phyloP scores from a whole-genome alignment of 2,888 invertebrate genomes.

The Zeuzera pyrina region DNA sequence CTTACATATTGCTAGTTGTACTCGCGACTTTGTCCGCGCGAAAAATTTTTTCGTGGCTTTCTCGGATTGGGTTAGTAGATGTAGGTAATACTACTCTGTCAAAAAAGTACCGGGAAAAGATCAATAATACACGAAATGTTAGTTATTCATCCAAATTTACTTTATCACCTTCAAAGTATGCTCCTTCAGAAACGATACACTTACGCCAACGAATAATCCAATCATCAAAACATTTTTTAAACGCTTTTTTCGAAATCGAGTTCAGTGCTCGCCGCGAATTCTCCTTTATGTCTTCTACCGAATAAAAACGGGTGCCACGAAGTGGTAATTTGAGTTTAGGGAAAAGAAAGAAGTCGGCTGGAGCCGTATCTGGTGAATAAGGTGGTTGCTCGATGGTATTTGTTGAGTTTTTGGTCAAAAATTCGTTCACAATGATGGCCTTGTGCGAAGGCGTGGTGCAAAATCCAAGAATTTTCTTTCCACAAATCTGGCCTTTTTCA shows the following conservation, averaged over 20 bases:
- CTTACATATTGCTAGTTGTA: too few relatives aligned
- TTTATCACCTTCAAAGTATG: slow-evolving; percentile 13
- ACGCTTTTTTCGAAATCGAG: not conserved
- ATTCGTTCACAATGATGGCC: not conserved
- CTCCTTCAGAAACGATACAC: slow-evolving; percentile 12
- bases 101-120: slow-evolving; percentile 13
- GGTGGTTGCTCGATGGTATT: too few relatives aligned
- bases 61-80: too few relatives aligned
- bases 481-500: not conserved
- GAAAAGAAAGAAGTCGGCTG: not conserved
- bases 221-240: not conserved
- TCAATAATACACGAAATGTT: slow-evolving; percentile 11
- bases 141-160: slow-evolving; percentile 12
- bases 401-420: too few relatives aligned
- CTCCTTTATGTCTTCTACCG: not conserved
- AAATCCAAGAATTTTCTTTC: not conserved
- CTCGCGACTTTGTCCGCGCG: too few relatives aligned
- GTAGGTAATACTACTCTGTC: too few relatives aligned
- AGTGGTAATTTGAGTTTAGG: slow-evolving; percentile 14
- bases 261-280: not conserved
- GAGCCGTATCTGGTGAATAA: not conserved
- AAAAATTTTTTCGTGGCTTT: too few relatives aligned
- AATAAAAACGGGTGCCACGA: slow-evolving; percentile 7
- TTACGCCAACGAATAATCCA: slow-evolving; percentile 12
- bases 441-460: not conserved